These are phyloP conservation scores for Gorsachius goisagi DNA, from an alignment of 2,113 vertebrate genomes.

Conservation along the genomic window DNA sequence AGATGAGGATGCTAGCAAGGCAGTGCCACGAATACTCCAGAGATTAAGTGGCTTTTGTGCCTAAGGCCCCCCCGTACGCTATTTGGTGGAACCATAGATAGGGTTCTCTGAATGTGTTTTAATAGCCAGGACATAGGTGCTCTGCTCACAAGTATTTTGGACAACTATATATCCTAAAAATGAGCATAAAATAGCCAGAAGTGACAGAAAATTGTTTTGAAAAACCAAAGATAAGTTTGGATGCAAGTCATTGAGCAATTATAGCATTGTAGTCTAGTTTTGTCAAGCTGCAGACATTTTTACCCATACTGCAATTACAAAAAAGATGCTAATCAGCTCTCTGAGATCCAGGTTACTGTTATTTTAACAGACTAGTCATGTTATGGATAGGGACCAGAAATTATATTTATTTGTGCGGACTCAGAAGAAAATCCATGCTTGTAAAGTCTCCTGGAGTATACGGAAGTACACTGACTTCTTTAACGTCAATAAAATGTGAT, in stretches of 20 bases:
- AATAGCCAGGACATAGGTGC: not conserved
- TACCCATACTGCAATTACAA: not conserved
- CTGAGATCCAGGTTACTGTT: not conserved
- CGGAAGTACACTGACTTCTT: not conserved
- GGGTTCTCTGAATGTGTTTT: not conserved
- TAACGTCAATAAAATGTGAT: not conserved
- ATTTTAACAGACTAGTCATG: not conserved
- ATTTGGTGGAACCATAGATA: accelerated
- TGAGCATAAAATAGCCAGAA: not conserved
- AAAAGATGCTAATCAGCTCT: accelerated
- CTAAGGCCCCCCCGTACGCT: not conserved
- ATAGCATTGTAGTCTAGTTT: not conserved
- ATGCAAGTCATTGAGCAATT: not conserved
- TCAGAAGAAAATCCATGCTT: not conserved
- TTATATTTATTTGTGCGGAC: not conserved
- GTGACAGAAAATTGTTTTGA: not conserved
- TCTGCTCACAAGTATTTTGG: not conserved
- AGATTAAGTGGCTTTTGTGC: not conserved
- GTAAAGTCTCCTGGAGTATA: not conserved
- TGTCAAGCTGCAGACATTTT: not conserved
- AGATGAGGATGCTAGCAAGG: not conserved
- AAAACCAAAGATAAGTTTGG: not conserved
- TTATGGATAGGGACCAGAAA: not conserved
- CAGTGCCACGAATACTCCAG: not conserved
- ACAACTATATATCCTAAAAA: not conserved